Evolutionary conservation across 1,140 invertebrate genomes (phyloP), one percentile per base, ranked within the genome.

Genomic region (Pseudobourletiella spinata): DNA sequence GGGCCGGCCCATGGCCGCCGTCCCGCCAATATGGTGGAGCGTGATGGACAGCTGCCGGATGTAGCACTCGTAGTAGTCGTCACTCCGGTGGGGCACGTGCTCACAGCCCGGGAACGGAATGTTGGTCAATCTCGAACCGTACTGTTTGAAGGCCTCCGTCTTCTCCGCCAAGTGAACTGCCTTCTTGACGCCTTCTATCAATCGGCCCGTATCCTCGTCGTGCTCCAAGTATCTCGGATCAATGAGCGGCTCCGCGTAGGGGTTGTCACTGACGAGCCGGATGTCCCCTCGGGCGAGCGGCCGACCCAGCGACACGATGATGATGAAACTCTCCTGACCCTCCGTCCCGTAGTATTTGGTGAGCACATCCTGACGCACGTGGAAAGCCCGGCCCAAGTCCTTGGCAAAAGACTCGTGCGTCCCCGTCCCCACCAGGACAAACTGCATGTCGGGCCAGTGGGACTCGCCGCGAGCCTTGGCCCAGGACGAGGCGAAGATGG

Each of bases 1-100:
- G 0, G n/a, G n/a, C n/a, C n/a, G n/a, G n/a, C 63, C 71, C 88
- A 92, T 91, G 74, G 85, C 88, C 26, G 80, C 83, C 0, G 86
- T 87, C 0, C 83, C 79, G 8, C 82, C 76, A 61, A 84, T 84
- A 71, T 90, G 86, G 69, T 88, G 85, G 64, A 86, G 77, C 4
- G 73, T 71, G 32, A 82, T 82, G 0, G 80, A 81, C 6, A 86
- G 67, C 46, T 69, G 58, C 16, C 68, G 66, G 1, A 65, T 59
- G n/a, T 76, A 56, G 65, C 80, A 82, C 30, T 75, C 72, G 76
- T 80, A 79, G 64, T 81, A 82, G 0, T 74, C 74, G 57, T 82
- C 79, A 1, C 74, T 74, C 8, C 69, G 76, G 26, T 78, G 76
- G 3, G 39, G 35, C 26, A 71, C 59, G 16, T 70, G 64, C 51